phyloP scores from a whole-genome alignment of 2,888 invertebrate species.

The Diogma glabrata region DNA sequence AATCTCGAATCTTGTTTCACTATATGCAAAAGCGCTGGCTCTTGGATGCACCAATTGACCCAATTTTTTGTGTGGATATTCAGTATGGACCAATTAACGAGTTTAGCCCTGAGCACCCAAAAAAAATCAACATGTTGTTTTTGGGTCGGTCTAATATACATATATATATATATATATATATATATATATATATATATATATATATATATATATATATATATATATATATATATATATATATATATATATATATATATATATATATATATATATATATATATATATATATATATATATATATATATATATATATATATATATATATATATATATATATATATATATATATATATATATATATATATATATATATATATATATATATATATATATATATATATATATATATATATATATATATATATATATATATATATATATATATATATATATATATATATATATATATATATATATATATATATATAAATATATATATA shows the following conservation, averaged over 20 bases:
- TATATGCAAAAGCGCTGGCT: no score
- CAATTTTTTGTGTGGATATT: no score
- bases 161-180: not conserved
- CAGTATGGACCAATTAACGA: no score
- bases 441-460: not conserved
- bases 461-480: not conserved
- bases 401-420: not conserved
- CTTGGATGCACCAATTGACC: no score
- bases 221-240: not conserved
- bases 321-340: slow-evolving; percentile 1
- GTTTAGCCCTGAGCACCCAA: no score
- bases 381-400: not conserved
- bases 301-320: not conserved
- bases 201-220: not conserved
- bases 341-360: not conserved
- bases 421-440: not conserved
- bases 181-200: not conserved
- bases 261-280: not conserved
- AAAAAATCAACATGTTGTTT: no score
- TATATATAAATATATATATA: not conserved
- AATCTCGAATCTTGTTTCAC: no score
- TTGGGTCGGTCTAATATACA: no score
- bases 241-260: not conserved
- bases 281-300: not conserved
- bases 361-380: not conserved